Base-by-base conservation (phyloP, 1,140 invertebrate species). In the Microplitis mediator region DNA sequence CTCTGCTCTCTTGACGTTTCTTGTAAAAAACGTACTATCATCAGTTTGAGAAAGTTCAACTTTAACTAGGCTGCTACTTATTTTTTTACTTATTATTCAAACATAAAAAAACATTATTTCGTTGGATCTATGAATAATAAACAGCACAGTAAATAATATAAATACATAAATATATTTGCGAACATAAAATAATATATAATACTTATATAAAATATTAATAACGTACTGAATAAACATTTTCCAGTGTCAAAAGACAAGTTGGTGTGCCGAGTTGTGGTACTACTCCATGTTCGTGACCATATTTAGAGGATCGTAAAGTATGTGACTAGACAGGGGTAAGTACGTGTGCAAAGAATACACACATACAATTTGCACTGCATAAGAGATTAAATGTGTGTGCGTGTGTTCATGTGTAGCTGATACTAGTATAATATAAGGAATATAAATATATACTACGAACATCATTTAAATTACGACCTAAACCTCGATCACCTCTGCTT, bases 291-390 rank as follows among this genome's bases (percentile, higher is more conserved):
- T 74, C 77, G 68, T 74, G 76, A 78, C 72, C 73, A 76, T 77
- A 75, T 69, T 72, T 61, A 56, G 56, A 36, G 58, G 67, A 69
- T 74, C 76, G 72, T 80, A 77, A 79, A 79, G 51, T 70, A 74
- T 71, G 58, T 51, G 45, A 45, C 66, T 58, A 54, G 65, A 67
- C 65, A 31, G 34, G 39, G 50, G 50, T 67, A 67, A 67, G 50
- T 67, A 39, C 65, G 52, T 67, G 65, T 39, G 39, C 63, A 13
- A 13, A 58, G 13, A 13, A 11, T 39, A 39, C 51, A 54, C 23
- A 16, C 16, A 50, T 31, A 51, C 23, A 23, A 23, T 23, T 1
- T 16, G 39, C 45, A 52, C 63, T 16, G 14, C 3, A 13, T 23
- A 31, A 61, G 8, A 61, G 34, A 32, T 31, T 31, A 61, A 13